phyloP scores from a whole-genome alignment of 2,888 invertebrate species.

The Glyphotaelius pellucidus region DNA sequence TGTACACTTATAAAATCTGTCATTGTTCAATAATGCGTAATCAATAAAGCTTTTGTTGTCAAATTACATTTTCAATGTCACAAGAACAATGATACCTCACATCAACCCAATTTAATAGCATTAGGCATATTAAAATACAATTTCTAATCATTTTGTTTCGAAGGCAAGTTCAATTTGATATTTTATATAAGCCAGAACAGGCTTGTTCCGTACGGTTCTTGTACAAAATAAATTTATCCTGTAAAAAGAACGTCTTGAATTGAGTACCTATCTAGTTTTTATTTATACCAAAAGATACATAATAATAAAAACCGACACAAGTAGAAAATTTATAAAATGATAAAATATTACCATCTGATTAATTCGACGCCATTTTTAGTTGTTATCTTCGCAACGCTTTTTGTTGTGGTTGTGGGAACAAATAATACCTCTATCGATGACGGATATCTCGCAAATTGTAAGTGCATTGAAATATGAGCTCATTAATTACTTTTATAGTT shows the following conservation, averaged over 20 bases:
- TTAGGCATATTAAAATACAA: background rate
- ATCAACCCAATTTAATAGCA: too few species aligned
- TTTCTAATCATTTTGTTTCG: background rate
- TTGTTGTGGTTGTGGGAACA: background rate
- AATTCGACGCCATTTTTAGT: background rate
- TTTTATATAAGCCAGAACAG: background rate
- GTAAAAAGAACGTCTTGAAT: background rate
- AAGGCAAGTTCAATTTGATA: background rate
- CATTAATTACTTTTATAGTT: too few species aligned
- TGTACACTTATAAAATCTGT: background rate
- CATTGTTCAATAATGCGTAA: background rate
- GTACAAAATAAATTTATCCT: background rate
- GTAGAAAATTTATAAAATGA: background rate
- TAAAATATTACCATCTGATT: background rate
- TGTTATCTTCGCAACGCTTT: background rate
- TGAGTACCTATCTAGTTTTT: background rate
- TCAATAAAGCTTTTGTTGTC: background rate
- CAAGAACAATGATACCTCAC: background rate
- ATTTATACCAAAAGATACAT: background rate
- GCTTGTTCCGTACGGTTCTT: background rate
- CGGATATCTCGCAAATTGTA: background rate
- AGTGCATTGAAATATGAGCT: background rate
- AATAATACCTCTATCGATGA: background rate
- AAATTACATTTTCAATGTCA: slow-evolving; percentile 13
- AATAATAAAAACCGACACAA: background rate